A percentile compares a stretch with the other conserved stretches of the same genome.
Conservation (phyloP, 1,140 invertebrate species). For the Zaprionus lachaisei region DNA sequence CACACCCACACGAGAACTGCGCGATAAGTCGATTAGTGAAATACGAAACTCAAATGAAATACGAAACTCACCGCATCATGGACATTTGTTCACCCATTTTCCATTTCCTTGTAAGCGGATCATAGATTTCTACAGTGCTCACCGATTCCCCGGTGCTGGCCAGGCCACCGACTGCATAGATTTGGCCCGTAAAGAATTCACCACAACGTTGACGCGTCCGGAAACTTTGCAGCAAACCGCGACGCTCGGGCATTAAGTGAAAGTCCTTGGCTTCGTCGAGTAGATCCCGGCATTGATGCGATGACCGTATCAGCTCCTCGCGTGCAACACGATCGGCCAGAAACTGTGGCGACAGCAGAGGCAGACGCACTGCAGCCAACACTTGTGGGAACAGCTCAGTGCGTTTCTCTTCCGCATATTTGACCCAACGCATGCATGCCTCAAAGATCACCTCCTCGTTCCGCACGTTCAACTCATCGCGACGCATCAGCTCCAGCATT, state of each 20-base stretch:
- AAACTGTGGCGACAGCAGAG: conserved; percentile 92
- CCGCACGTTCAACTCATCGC: conserved; percentile 92
- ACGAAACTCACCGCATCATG: conserved; percentile 87
- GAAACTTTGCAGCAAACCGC: conserved; percentile 90
- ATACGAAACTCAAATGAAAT: background rate
- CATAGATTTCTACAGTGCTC: conserved; percentile 94
- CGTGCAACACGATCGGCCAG: conserved; percentile 93
- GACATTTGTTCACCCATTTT: conserved; percentile 93
- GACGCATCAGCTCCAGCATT: conserved; percentile 89
- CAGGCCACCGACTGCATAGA: conserved; percentile 95
- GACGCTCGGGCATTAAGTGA: conserved; percentile 93
- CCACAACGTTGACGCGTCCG: conserved; percentile 90
- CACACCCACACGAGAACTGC: conserved; percentile 91
- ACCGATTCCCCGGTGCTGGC: conserved; percentile 94
- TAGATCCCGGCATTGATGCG: conserved; percentile 92
- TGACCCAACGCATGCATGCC: conserved; percentile 93
- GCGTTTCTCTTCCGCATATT: conserved; percentile 87
- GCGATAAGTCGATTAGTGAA: background rate
- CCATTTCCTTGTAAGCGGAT: conserved; percentile 91
- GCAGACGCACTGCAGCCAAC: conserved; percentile 91
- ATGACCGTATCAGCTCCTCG: conserved; percentile 91
- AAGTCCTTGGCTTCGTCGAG: conserved; percentile 94
- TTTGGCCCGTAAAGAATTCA: conserved; percentile 91
- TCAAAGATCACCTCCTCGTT: conserved; percentile 92
- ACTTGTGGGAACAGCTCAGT: conserved; percentile 88